Base-by-base conservation (phyloP, 2,113 vertebrate species). In the Mola mola region DNA sequence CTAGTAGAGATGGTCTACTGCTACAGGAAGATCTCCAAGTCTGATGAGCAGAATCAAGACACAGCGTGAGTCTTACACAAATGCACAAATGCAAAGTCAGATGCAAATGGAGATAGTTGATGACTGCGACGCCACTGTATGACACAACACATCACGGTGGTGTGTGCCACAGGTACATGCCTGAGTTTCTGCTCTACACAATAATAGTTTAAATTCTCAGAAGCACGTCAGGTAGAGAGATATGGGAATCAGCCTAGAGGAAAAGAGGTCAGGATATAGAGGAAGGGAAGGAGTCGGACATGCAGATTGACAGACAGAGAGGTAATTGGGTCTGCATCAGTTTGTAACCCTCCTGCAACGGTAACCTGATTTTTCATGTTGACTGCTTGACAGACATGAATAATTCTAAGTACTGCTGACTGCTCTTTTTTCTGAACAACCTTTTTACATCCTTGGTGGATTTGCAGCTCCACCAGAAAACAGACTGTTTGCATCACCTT, bases 1-100 rank as follows among this genome's bases (percentile, higher is more conserved):
- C 88, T 99, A 85, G 91, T 99, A 4, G 97, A 99, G 85, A 97
- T 99, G 95, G 85, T 98, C 53, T 99, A 99, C 87, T 99, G 97
- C 93, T 99, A 99, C 92, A 94, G 94, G 80, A 99, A 98, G 85
- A 97, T 99, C 86, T 94, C 96, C 21, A 98, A 93, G 81, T 95
- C 96, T 2, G 97, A 99, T 62, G 95, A 98, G 61, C 92, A 92
- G 28, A 88, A 90, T 1, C 94, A 95, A 84, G 97, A 99, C 87
- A 93, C 91, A 0, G 93, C 90, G 97, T 99, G 91, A 97, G 97
- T 98, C 22, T 49, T 47, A 15, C 58, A 33, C 19, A 36, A 49
- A 51, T 55, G 8, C 9, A n/a, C n/a, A n/a, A n/a, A n/a, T n/a
- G n/a, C n/a, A n/a, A n/a, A n/a, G n/a, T 37, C 38, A 33, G 15